Base-by-base conservation (phyloP, 2,113 vertebrate genomes). In the Galeopterus variegatus region DNA sequence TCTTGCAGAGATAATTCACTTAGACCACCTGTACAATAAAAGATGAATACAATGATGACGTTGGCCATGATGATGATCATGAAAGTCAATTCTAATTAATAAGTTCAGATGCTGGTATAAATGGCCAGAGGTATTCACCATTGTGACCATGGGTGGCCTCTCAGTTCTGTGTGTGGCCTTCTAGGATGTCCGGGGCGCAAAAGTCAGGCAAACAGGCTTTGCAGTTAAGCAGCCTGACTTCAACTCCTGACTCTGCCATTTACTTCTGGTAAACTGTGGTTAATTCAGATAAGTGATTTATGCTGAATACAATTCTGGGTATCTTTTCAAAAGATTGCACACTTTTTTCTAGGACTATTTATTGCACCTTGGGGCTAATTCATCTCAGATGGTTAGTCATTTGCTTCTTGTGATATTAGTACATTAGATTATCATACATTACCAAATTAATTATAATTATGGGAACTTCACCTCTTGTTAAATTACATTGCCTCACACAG, bases 361-460 rank as follows among this genome's bases (percentile, higher is more conserved):
- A 28, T 76, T 76, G 24, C 77, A 60, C 93, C 56, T 83, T 58
- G 52, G 24, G 7, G n/a, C 23, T 64, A 69, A 69, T 88, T 87
- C 31, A 76, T 83, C 69, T 95, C 76, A 75, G 14, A 58, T 41
- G 75, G 58, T 21, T 87, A 58, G 36, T 82, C 52, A 87, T 70
- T 93, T 64, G 36, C 56, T 92, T 36, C 56, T 82, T 82, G 24
- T 52, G 13, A 76, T 76, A 26, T 31, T 88, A 69, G 36, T 76
- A 83, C 17, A 31, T n/a, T 83, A 67, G n/a, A 75, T 58, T 82
- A 88, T 60, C 31, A 28, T 75, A 56, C 33, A 23, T 92, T 90
- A 60, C 50, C 48, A 83, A 94, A 45, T 93, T 89, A 88, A 89
- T 95, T 93, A 62, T 8, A 85, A 50, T 67, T 75, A 72, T 96